A percentile compares a stretch with the other conserved stretches of the same genome.
These are phyloP conservation scores for Oxyteleia sp. DNA, from an alignment of 2,888 invertebrate species.

Conservation along the genomic window DNA sequence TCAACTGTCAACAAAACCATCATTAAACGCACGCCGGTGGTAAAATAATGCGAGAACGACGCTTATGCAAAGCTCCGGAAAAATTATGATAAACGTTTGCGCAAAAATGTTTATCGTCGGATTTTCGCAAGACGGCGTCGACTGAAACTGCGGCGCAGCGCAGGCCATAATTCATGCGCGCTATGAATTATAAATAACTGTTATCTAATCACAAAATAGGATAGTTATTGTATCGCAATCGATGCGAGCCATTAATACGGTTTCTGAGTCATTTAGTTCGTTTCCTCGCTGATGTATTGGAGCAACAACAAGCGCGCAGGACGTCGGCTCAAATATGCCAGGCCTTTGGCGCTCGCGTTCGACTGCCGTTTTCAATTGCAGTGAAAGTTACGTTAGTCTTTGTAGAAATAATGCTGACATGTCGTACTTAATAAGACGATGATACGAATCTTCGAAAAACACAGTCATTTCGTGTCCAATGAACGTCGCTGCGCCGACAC, in stretches of 20 bases:
- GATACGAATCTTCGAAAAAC: constrained; percentile 47
- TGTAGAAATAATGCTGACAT: constrained; percentile 69
- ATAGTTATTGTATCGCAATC: constrained; percentile 64
- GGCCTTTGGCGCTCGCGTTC: constrained; percentile 51
- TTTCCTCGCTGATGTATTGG: constrained; percentile 38
- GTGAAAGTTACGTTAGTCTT: constrained; percentile 66
- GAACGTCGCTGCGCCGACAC: not conserved
- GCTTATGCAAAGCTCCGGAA: constrained; percentile 47
- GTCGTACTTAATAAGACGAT: constrained; percentile 64
- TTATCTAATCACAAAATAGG: constrained; percentile 60
- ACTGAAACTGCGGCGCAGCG: not conserved
- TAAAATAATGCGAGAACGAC: constrained; percentile 22
- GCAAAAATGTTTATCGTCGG: constrained; percentile 27
- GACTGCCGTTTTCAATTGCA: constrained; percentile 64
- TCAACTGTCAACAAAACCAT: constrained; percentile 22
- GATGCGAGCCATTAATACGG: constrained; percentile 55
- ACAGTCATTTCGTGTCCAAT: constrained; percentile 29
- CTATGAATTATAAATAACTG: constrained; percentile 56
- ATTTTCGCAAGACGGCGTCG: constrained; percentile 40
- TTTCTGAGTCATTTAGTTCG: constrained; percentile 50
- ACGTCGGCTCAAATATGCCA: constrained; percentile 47
- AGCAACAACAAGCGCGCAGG: constrained; percentile 34
- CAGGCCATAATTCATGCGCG: constrained; percentile 37
- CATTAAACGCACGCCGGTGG: constrained; percentile 2
- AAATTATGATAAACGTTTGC: constrained; percentile 48